Evolutionary conservation across 2,113 vertebrate genomes (phyloP).

Genomic region (Cyprinus carpio): DNA sequence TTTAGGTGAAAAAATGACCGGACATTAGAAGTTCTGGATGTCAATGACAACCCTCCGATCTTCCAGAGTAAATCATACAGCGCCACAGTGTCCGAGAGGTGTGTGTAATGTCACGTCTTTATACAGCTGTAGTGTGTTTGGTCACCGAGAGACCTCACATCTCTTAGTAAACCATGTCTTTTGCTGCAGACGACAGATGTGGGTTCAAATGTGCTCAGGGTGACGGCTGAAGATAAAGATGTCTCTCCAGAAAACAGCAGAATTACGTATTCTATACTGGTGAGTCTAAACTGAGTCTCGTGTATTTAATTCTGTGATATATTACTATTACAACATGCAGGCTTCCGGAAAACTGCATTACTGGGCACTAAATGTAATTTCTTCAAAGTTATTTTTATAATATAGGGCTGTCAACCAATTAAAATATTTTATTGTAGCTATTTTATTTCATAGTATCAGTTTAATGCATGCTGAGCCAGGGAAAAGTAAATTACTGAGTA

Average conservation of each 20-base stretch:
- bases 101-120: neutral
- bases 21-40: constrained; percentile 53
- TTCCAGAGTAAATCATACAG: constrained; percentile 64
- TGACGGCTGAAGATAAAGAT: constrained; percentile 72
- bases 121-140: neutral
- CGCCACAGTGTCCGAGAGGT: constrained; percentile 75
- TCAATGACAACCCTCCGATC: constrained; percentile 73
- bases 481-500: neutral
- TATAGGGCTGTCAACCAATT: neutral
- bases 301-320: neutral
- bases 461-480: no score
- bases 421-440: neutral
- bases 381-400: no score
- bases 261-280: constrained; percentile 71
- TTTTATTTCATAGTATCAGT: no score
- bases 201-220: constrained; percentile 59
- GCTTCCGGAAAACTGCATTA: no score
- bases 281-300: constrained; percentile 52
- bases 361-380: neutral
- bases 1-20: constrained; percentile 61
- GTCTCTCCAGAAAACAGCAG: constrained; percentile 51
- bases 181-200: constrained; percentile 33
- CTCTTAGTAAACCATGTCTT: neutral
- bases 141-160: neutral
- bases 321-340: neutral